Percentiles rank a stretch among this genome's conserved stretches.
Evolutionary conservation across 2,797 vertebrate species (phyloP).

Genomic region (Xyrichtys novacula): DNA sequence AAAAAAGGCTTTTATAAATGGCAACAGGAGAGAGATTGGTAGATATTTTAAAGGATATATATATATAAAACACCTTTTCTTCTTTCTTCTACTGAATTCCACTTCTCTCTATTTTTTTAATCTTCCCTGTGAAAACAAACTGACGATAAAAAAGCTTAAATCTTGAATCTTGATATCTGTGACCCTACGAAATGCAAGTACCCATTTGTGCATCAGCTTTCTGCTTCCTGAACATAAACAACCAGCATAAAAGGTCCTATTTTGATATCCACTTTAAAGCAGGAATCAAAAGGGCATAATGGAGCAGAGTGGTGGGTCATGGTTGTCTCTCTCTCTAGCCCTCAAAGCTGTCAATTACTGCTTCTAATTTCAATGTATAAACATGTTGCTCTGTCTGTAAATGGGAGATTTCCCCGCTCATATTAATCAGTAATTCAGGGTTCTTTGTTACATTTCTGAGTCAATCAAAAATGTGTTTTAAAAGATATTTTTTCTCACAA

Average conservation of each 20-base stretch:
- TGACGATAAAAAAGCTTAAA: background rate
- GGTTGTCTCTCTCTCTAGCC: background rate
- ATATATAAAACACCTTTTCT: no score
- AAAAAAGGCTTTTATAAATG: background rate
- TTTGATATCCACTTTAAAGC: background rate
- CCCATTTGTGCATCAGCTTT: background rate
- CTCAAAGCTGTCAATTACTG: background rate
- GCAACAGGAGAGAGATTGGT: no score
- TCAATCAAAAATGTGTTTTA: no score
- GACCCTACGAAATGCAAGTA: background rate
- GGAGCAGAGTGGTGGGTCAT: background rate
- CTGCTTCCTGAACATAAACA: no score
- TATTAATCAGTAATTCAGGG: background rate
- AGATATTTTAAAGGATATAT: no score
- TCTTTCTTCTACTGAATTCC: no score
- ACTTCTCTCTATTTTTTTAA: no score
- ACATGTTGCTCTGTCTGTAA: background rate
- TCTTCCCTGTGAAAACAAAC: no score
- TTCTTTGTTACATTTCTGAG: background rate
- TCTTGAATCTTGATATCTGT: no score
- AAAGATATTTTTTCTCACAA: no score
- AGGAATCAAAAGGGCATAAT: background rate
- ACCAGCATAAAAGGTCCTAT: background rate
- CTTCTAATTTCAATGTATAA: background rate
- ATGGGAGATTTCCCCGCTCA: background rate